Base-by-base conservation (phyloP, 2,113 vertebrate genomes). In the Ageneiosus marmoratus region DNA sequence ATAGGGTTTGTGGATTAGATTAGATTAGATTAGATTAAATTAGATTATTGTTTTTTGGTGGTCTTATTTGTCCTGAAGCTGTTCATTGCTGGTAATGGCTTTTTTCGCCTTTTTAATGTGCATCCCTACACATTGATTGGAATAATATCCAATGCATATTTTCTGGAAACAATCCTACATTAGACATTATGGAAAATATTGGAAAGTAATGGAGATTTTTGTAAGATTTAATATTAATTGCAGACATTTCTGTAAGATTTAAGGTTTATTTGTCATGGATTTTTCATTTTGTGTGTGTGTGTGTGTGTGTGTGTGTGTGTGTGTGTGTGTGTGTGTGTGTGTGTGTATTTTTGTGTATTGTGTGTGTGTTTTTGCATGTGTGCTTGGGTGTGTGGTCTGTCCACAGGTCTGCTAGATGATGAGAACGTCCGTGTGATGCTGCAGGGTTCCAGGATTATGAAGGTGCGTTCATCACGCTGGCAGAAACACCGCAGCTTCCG, bases 371-470 rank as follows among this genome's bases (percentile, higher is more conserved):
- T n/a, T n/a, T n/a, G n/a, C n/a, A n/a, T n/a, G n/a, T n/a, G n/a
- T n/a, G n/a, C n/a, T n/a, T n/a, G n/a, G n/a, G n/a, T n/a, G n/a
- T n/a, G n/a, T n/a, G n/a, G n/a, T n/a, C n/a, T n/a, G n/a, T n/a
- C n/a, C 79, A 0, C 91, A 99, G 98, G 95, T 0, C 89, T 99
- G 88, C 90, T 93, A 0, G 97, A 98, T 60, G 95, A 98, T 1
- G 95, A 96, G 83, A 97, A 99, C 12, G 87, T 99, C 8, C 93
- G 88, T 7, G 62, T 91, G 88, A 97, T 99, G 97, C 95, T 98
- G 86, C 89, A 85, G 73, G 98, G 98, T n/a, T 95, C 95, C n/a
- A 91, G 82, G 83, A 93, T 99, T 86, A 89, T 95, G 88, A 98
- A 99, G 89, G 93, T 99, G 56, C 96, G 96, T 84, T 95, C 96